Conservation (phyloP, 2,888 invertebrate genomes). For the Scaptomyza reducta region DNA sequence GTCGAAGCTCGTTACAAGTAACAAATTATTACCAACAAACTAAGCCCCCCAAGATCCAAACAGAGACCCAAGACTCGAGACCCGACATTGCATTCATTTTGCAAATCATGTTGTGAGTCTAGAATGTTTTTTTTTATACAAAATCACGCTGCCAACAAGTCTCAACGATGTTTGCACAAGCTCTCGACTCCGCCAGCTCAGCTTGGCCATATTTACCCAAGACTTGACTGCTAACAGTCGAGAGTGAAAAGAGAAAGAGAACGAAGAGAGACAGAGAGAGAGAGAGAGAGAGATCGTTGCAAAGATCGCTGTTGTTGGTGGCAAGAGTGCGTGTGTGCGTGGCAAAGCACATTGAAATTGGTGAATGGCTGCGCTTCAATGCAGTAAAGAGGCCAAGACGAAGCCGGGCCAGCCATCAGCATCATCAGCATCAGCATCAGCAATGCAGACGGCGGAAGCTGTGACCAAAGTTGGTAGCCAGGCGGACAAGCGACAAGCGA, state of each 20-base stretch:
- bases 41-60: constrained; percentile 20
- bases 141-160: constrained; percentile 79
- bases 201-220: constrained; percentile 69
- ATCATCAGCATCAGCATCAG: constrained; percentile 23
- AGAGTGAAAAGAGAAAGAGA: not conserved
- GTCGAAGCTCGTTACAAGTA: constrained; percentile 70
- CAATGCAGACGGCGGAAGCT: constrained; percentile 69
- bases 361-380: constrained; percentile 76
- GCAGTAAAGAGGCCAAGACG: constrained; percentile 64
- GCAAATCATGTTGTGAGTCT: constrained; percentile 63
- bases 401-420: not conserved
- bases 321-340: constrained; percentile 45
- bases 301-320: constrained; percentile 33
- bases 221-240: constrained; percentile 48
- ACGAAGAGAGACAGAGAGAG: not conserved
- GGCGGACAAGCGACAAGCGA: constrained; percentile 24
- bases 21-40: constrained; percentile 67
- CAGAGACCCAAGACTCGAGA: too few relatives aligned
- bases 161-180: constrained; percentile 78
- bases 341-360: constrained; percentile 54
- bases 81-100: constrained; percentile 56
- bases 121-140: constrained; percentile 63
- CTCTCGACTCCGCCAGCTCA: constrained; percentile 46
- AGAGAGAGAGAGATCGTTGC: constrained; percentile 25
- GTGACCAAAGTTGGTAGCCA: constrained; percentile 73